Evolutionary conservation across 2,888 invertebrate species (phyloP).

Genomic region (Malacosoma neustria): DNA sequence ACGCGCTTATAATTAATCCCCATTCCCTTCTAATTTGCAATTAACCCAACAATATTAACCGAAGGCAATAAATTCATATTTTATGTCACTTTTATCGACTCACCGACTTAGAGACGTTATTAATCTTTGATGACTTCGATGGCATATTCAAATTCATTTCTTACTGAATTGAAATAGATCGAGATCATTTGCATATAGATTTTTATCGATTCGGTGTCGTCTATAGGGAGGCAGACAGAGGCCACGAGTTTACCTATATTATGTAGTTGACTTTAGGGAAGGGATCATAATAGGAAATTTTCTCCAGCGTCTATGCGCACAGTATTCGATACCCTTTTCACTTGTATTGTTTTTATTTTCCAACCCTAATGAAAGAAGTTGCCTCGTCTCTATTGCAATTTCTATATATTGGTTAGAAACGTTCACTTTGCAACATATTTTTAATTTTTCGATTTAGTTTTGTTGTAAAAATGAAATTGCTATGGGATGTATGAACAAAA

Average conservation of each 20-base stretch:
- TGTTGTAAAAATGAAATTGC: background rate
- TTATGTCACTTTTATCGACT: slow-evolving; percentile 19
- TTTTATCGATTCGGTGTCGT: slow-evolving; percentile 8
- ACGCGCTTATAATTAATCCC: slow-evolving; percentile 13
- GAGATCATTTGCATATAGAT: slow-evolving; percentile 8
- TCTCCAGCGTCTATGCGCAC: slow-evolving; percentile 62
- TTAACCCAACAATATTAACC: slow-evolving; percentile 11
- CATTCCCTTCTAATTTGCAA: background rate
- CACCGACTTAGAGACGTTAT: slow-evolving; percentile 15
- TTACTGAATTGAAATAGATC: slow-evolving; percentile 15
- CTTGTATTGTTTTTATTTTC: slow-evolving; percentile 72
- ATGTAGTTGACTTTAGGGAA: slow-evolving; percentile 59
- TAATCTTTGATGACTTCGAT: slow-evolving; percentile 16
- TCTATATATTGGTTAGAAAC: slow-evolving; percentile 50
- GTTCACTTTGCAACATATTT: slow-evolving; percentile 28
- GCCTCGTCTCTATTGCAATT: slow-evolving; percentile 58
- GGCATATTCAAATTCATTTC: slow-evolving; percentile 18
- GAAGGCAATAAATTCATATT: slow-evolving; percentile 19
- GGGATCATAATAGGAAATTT: slow-evolving; percentile 70
- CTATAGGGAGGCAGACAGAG: slow-evolving; percentile 51
- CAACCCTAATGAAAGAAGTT: slow-evolving; percentile 71
- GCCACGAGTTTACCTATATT: slow-evolving; percentile 52
- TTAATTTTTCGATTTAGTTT: slow-evolving; percentile 15
- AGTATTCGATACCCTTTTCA: slow-evolving; percentile 68
- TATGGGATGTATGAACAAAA: too few relatives aligned